Percentiles rank a stretch among this genome's conserved stretches.
Conservation (phyloP, 2,113 vertebrate species). For the Mormoops blainvillei region DNA sequence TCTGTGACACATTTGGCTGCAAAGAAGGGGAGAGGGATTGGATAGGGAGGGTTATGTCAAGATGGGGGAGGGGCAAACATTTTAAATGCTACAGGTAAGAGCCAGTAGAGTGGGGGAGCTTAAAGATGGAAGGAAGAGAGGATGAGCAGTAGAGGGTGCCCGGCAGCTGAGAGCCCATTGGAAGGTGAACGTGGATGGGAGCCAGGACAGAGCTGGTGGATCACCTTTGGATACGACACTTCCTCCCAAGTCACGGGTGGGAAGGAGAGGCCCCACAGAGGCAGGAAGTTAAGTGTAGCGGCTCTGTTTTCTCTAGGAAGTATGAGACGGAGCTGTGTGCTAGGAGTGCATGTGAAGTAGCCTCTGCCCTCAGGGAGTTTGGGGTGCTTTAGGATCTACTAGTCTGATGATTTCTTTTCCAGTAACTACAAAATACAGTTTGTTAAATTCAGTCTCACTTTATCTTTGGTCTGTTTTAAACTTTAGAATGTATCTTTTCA, state of each 20-base stretch:
- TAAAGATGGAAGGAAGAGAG: neutral
- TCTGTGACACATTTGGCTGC: neutral
- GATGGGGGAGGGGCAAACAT: neutral
- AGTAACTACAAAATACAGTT: neutral
- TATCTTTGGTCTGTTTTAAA: neutral
- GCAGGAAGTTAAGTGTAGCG: neutral
- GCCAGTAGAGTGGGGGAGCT: neutral
- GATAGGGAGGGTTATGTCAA: neutral
- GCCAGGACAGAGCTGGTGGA: neutral
- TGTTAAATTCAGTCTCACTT: neutral
- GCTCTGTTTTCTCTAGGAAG: neutral
- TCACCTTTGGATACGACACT: neutral
- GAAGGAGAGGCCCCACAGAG: neutral
- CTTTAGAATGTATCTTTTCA: slow-evolving; percentile 4
- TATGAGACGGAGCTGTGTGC: neutral
- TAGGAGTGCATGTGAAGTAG: neutral
- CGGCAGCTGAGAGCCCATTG: fast-evolving
- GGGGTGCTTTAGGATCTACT: neutral
- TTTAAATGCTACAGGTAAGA: neutral
- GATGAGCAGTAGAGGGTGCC: neutral
- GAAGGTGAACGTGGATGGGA: neutral
- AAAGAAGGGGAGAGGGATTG: neutral
- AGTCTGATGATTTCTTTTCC: neutral
- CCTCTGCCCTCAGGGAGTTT: neutral
- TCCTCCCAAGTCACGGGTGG: too few species aligned